Evolutionary conservation across 2,888 invertebrate genomes (phyloP), one percentile per base, ranked within the genome.

Genomic region (Philereme vetulata): DNA sequence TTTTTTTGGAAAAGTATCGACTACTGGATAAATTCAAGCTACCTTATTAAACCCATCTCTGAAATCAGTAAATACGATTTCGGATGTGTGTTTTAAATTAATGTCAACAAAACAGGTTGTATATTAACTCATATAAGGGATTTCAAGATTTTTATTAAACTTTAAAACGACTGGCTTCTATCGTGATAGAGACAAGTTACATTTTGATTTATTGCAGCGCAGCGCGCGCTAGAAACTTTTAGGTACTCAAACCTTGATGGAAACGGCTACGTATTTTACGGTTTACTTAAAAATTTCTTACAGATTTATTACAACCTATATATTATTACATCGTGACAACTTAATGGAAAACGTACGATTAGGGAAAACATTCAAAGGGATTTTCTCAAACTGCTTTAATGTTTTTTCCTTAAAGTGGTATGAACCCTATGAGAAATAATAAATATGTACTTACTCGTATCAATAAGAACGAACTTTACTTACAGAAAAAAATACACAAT

Each of bases 251-350:
- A 54, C 36, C 7, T 44, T 51, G 62, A 54, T 34, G 54, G 51
- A 62, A 51, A 43, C n/a, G 45, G 38, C 56, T 49, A 40, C 36
- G 47, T 35, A 11, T 58, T 48, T 52, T 45, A 35, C 46, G 53
- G 35, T 36, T 57, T 21, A 53, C 38, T 50, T 59, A 51, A 54
- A 57, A 56, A 62, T 56, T 51, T 38, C 38, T 32, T 46, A 53
- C 21, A 36, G 56, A 62, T 62, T 57, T 62, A 62, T 57, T 57
- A 48, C 54, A 9, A 9, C 10, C 46, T 48, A 62, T 62, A 54
- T 44, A 42, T 56, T 53, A 42, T 53, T 36, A 38, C 38, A 40
- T 32, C 52, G 46, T 65, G 61, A 52, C 52, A 53, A 53, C 42
- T 56, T 56, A 52, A 52, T 52, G 58, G 43, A 53, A 51, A 56